Conservation (phyloP, 2,888 invertebrate species). For the Aphodius sticticus region DNA sequence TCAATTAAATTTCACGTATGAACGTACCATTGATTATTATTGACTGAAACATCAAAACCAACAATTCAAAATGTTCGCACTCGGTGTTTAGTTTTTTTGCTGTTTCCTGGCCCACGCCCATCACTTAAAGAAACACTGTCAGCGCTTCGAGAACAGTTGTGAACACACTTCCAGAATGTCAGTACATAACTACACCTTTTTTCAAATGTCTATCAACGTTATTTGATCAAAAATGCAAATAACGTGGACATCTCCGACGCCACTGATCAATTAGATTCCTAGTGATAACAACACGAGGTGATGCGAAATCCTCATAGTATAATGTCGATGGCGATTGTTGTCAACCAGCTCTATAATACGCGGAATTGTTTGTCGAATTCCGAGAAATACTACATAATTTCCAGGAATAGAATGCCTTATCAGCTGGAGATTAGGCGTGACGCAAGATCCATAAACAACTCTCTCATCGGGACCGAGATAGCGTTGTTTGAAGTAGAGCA, state of each 20-base stretch:
- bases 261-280: not conserved
- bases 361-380: constrained; percentile 20
- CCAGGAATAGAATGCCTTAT: constrained; percentile 22
- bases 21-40: too few relatives aligned
- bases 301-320: not conserved
- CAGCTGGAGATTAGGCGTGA: not conserved
- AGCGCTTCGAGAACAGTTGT: too few relatives aligned
- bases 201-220: too few relatives aligned
- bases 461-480: not conserved
- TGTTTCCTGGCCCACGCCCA: too few relatives aligned
- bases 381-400: constrained; percentile 24
- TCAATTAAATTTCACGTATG: too few relatives aligned
- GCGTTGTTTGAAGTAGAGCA: not conserved
- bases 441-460: not conserved
- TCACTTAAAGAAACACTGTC: too few relatives aligned
- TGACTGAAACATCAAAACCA: too few relatives aligned
- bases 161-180: too few relatives aligned
- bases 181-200: too few relatives aligned
- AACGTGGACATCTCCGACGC: not conserved
- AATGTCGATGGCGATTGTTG: not conserved
- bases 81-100: too few relatives aligned
- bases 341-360: not conserved
- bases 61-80: too few relatives aligned
- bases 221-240: too few relatives aligned
- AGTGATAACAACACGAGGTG: not conserved